Evolutionary conservation across 2,888 invertebrate genomes (phyloP).

Genomic region (Macrosoma leucophasiata): DNA sequence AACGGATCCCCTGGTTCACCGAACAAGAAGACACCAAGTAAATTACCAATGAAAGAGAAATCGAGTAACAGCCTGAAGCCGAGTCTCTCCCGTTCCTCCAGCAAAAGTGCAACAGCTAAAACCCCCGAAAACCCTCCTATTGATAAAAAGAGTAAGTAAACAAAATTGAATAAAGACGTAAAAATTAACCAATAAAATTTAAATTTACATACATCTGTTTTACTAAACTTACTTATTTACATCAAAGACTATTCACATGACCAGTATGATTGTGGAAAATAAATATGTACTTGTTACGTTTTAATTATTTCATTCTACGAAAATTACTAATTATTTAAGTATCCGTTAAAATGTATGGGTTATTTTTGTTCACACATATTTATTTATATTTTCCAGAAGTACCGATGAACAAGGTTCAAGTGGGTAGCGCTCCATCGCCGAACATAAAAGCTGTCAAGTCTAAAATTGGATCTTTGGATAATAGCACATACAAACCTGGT

Average conservation of each 20-base stretch:
- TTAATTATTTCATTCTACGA: neutral
- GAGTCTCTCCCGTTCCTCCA: conserved; percentile 74
- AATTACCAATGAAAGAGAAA: conserved; percentile 67
- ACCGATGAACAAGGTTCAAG: conserved; percentile 95
- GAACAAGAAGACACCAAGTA: conserved; percentile 81
- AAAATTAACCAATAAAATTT: neutral
- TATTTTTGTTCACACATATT: conserved; percentile 2
- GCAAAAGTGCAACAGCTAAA: conserved; percentile 77
- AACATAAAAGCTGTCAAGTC: conserved; percentile 94
- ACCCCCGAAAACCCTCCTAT: conserved; percentile 80
- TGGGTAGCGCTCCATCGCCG: conserved; percentile 93
- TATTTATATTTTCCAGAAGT: conserved; percentile 74
- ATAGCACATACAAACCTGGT: conserved; percentile 91
- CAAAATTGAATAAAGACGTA: neutral
- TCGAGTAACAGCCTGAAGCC: conserved; percentile 67
- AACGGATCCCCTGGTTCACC: conserved; percentile 85
- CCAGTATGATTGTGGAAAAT: too few relatives aligned
- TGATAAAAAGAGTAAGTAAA: conserved; percentile 83
- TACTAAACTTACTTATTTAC: neutral
- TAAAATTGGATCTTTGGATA: conserved; percentile 94
- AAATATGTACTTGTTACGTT: too few relatives aligned
- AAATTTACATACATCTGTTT: neutral
- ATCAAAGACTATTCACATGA: too few relatives aligned
- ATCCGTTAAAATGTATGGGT: conserved; percentile 14
- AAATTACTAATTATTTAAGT: too few relatives aligned